A percentile compares a stretch with the other conserved stretches of the same genome.
Conservation (phyloP, 2,113 vertebrate genomes). For the Perca schrenkii region DNA sequence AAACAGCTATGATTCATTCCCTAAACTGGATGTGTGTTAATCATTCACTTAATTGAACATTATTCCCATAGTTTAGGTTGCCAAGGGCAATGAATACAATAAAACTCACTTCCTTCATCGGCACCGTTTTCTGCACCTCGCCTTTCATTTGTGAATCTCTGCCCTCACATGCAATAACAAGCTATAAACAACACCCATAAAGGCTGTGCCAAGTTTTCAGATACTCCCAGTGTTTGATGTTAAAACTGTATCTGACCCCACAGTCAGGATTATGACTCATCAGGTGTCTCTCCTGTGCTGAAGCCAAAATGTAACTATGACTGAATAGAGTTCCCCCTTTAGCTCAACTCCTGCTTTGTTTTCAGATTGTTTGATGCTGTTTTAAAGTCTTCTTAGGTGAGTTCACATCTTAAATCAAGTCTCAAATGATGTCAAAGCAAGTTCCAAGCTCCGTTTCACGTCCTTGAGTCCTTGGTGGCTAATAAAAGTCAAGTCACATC, state of each 20-base stretch:
- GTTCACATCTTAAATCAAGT: neutral
- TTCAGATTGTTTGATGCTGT: neutral
- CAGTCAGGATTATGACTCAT: slow-evolving; percentile 15
- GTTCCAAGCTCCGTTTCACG: neutral
- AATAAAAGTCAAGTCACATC: neutral
- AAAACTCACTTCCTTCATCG: slow-evolving; percentile 12
- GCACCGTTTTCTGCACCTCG: slow-evolving; percentile 29
- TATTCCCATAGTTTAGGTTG: neutral
- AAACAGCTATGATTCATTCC: neutral
- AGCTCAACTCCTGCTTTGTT: neutral
- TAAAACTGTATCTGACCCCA: slow-evolving; percentile 3
- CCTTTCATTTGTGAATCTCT: slow-evolving; percentile 12
- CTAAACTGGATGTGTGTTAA: neutral
- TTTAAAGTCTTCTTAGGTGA: neutral
- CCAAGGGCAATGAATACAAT: neutral
- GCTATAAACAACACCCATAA: slow-evolving; percentile 28
- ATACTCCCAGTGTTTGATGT: slow-evolving; percentile 24
- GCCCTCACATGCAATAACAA: slow-evolving; percentile 44
- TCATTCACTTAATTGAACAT: neutral
- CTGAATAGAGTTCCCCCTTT: neutral
- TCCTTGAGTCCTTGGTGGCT: neutral
- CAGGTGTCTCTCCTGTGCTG: neutral
- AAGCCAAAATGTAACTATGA: slow-evolving; percentile 26
- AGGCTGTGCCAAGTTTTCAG: slow-evolving; percentile 42
- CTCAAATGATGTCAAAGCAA: slow-evolving; percentile 1